These are phyloP conservation scores for Oryzias javanicus DNA, from an alignment of 2,113 vertebrate genomes.

Conservation along the genomic window DNA sequence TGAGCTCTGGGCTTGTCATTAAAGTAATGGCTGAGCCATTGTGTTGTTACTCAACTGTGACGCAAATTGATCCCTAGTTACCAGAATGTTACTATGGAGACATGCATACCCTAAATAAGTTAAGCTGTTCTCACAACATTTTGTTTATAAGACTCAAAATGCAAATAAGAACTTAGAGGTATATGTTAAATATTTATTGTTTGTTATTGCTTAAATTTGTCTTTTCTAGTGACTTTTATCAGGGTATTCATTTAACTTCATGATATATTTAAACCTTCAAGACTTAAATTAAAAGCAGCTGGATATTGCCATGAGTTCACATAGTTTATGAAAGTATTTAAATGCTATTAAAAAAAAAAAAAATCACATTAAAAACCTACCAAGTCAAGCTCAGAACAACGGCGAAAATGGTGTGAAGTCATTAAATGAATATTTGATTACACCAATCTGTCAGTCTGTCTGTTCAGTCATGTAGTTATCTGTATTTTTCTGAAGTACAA, in stretches of 20 bases:
- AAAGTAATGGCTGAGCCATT: slow-evolving; percentile 2
- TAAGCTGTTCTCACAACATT: neutral
- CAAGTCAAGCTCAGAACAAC: slow-evolving; percentile 7
- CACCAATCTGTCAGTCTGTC: slow-evolving; percentile 35
- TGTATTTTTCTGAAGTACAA: slow-evolving; percentile 1
- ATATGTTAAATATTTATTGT: neutral
- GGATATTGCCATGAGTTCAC: too few species aligned
- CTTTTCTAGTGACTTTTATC: neutral
- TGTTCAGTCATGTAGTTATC: slow-evolving; percentile 10
- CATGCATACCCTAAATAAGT: neutral
- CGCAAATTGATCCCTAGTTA: neutral
- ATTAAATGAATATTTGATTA: slow-evolving; percentile 50
- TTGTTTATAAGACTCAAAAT: neutral
- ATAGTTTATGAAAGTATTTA: neutral
- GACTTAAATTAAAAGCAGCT: neutral
- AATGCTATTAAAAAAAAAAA: too few species aligned
- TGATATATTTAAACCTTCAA: neutral
- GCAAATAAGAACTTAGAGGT: neutral
- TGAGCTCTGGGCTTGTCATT: neutral
- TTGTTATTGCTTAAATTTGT: neutral
- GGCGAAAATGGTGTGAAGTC: slow-evolving; percentile 19
- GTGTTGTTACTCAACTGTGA: neutral
- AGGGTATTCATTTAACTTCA: neutral
- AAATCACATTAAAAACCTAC: neutral
- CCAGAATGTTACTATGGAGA: neutral